Evolutionary conservation across 2,888 invertebrate species (phyloP).

Genomic region (Synanthedon andrenaeformis): DNA sequence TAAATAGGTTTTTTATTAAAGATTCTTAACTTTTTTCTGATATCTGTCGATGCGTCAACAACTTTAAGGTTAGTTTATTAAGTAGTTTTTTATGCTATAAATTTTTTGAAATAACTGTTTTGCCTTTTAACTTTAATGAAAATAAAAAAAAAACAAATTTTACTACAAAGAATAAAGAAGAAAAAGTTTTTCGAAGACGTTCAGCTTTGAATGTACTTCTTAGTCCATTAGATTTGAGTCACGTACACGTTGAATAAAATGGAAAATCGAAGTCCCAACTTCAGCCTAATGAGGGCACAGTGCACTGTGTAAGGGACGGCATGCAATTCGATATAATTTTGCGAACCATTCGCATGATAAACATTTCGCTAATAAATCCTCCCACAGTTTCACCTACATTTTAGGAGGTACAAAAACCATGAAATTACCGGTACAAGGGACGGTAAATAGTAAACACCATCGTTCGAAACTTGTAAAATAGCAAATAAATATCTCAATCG

Average conservation of each 20-base stretch:
- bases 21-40: no score
- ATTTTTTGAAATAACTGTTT: no score
- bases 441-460: conserved; percentile 24
- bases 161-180: no score
- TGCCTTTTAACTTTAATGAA: no score
- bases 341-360: neutral
- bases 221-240: no score
- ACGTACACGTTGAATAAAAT: neutral
- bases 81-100: no score
- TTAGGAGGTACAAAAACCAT: conserved; percentile 26
- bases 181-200: no score
- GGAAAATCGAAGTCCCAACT: neutral
- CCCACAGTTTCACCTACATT: conserved; percentile 29
- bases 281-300: neutral
- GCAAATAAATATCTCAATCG: conserved; percentile 50
- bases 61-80: no score
- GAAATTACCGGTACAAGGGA: conserved; percentile 21
- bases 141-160: no score
- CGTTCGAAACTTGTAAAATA: conserved; percentile 42
- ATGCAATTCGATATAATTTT: neutral
- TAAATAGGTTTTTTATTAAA: no score
- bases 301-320: neutral
- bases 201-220: no score
- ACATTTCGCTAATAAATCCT: neutral
- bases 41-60: no score